Percentiles rank a stretch among this genome's conserved stretches.
Conservation (phyloP, 2,113 vertebrate genomes). For the Atrichornis clamosus region DNA sequence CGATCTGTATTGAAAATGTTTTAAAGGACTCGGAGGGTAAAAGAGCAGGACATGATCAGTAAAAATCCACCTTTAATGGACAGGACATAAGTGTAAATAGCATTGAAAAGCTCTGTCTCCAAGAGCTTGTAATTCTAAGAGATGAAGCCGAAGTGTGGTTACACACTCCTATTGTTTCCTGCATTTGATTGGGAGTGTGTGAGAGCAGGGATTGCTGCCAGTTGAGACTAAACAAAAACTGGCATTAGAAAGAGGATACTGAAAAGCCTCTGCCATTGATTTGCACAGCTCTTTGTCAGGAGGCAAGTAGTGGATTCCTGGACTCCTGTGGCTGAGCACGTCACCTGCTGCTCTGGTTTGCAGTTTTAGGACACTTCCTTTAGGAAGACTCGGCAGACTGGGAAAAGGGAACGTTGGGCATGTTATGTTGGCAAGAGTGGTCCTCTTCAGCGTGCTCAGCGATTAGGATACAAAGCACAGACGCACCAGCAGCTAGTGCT, state of each 20-base stretch:
- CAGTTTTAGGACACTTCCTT: background rate
- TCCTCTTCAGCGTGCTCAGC: background rate
- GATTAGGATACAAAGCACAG: fast-evolving
- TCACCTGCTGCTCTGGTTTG: fast-evolving
- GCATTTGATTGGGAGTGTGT: fast-evolving
- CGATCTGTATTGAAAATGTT: background rate
- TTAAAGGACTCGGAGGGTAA: background rate
- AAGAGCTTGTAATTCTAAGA: background rate
- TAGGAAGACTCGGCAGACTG: fast-evolving
- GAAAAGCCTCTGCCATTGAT: background rate
- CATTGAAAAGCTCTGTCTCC: background rate
- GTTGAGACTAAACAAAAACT: background rate
- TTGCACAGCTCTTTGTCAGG: background rate
- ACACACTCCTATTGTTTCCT: background rate
- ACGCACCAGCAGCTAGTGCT: fast-evolving
- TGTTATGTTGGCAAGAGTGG: no score
- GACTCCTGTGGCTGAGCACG: background rate
- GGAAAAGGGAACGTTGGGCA: background rate
- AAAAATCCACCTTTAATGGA: background rate
- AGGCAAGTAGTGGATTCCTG: fast-evolving
- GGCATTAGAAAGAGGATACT: no score
- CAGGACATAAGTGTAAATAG: background rate
- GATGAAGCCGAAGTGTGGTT: background rate
- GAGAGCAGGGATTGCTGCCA: background rate
- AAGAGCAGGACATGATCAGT: background rate